Base-by-base conservation (phyloP, 2,888 invertebrate genomes). In the Apotomis betuletana region DNA sequence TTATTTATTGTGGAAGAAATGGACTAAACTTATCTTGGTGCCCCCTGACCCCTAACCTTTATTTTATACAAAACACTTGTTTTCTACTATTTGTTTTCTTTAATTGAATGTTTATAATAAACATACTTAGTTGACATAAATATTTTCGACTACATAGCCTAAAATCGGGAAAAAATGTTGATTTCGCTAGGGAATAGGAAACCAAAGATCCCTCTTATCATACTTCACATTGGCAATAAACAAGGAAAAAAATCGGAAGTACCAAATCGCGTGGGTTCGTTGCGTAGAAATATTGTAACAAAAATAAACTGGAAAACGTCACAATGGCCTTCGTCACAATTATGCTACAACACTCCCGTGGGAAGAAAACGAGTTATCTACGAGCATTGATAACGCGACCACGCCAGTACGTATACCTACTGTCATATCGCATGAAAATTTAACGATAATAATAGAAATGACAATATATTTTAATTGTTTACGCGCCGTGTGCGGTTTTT, bases 301-400 rank as follows among this genome's bases (percentile, higher is more conserved):
- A 70, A 70, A 62, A 67, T 71, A 67, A 61, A 57, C 59, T 51
- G 13, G 2, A 27, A 67, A 67, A 67, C 67, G 71, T 71, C 67
- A 67, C 55, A 4, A 49, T 44, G 62, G 64, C 72, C 67, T 63
- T 63, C 58, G 63, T 67, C 60, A 62, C 13, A 46, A 27, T 38
- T 41, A 27, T 62, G 62, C 62, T 59, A 46, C 46, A 74, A 74
- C 76, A 80, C 84, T 89, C 88, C 90, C 91, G 91, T 91, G 91
- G 91, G 91, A 91, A 91, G 89, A 88, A 88, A 82, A 84, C 73
- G 44, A 74, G 75, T 85, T 91, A 91, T 91, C 90, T 80, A 79
- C 77, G 65, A 77, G 77, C 77, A 77, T 76, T 74, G 83, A 86
- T 87, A 89, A 83, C 83, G 85, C 81, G 81, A 81, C 83, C 64